Percentiles rank a stretch among this genome's conserved stretches.
phyloP scores from a whole-genome alignment of 2,888 invertebrate species.

The Pyrocoelia pectoralis region DNA sequence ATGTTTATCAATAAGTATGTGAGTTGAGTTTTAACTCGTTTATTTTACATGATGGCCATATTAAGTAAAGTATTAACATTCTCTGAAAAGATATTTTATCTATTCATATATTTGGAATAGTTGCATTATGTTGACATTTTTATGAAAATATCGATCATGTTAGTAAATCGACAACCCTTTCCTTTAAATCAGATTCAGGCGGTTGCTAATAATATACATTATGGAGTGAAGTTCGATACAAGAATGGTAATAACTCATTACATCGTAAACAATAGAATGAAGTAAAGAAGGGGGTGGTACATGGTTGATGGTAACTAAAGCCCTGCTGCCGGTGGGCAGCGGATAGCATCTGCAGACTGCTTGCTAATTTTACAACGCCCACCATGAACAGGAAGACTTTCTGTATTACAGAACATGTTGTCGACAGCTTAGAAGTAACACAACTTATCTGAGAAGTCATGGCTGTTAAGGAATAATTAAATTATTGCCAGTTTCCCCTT shows the following conservation, averaged over 20 bases:
- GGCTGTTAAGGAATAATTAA: slow-evolving; percentile 5
- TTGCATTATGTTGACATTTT: background rate
- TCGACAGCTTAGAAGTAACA: slow-evolving; percentile 23
- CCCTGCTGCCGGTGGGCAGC: slow-evolving; percentile 41
- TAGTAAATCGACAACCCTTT: background rate
- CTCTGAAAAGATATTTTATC: slow-evolving; percentile 19
- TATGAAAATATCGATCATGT: background rate
- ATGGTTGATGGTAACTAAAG: slow-evolving; percentile 32
- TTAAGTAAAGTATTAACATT: slow-evolving; percentile 26
- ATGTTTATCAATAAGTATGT: slow-evolving; percentile 43
- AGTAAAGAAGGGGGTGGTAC: slow-evolving; percentile 32
- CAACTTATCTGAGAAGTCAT: slow-evolving; percentile 15
- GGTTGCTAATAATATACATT: slow-evolving; percentile 30
- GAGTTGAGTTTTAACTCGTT: slow-evolving; percentile 36
- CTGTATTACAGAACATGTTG: slow-evolving; percentile 28
- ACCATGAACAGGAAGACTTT: slow-evolving; percentile 29
- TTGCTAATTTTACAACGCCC: slow-evolving; percentile 42
- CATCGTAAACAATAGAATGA: slow-evolving; percentile 35
- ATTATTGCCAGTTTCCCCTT: background rate
- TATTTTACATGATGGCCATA: slow-evolving; percentile 33
- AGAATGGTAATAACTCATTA: slow-evolving; percentile 33
- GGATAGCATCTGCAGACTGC: slow-evolving; percentile 43
- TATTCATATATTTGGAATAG: slow-evolving; percentile 14
- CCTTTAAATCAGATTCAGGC: slow-evolving; percentile 11
- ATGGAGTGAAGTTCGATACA: slow-evolving; percentile 15